phyloP scores from a whole-genome alignment of 2,888 invertebrate species.

The Tiphia femorata region DNA sequence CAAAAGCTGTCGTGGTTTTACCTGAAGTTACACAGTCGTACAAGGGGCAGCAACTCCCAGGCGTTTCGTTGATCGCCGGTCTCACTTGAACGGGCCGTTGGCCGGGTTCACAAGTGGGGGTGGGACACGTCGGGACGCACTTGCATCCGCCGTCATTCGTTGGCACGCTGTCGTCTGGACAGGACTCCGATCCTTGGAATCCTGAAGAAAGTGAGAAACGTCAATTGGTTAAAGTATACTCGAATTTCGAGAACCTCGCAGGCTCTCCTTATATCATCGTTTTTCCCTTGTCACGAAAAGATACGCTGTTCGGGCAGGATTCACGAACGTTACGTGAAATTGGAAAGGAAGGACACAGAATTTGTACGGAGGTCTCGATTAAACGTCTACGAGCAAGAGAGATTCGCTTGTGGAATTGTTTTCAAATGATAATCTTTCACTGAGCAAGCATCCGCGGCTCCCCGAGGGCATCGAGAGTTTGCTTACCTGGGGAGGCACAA shows the following conservation, averaged over 20 bases:
- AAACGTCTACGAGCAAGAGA: no score
- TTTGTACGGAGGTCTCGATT: no score
- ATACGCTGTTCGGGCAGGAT: no score
- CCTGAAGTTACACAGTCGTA: slow-evolving; percentile 61
- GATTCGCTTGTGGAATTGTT: no score
- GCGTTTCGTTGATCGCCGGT: slow-evolving; percentile 48
- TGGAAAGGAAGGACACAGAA: no score
- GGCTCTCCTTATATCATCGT: not conserved
- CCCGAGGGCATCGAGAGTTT: slow-evolving; percentile 8
- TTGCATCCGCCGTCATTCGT: slow-evolving; percentile 58
- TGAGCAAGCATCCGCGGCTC: slow-evolving; percentile 11
- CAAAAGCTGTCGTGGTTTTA: slow-evolving; percentile 33
- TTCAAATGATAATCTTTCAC: slow-evolving; percentile 11
- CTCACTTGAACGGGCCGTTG: slow-evolving; percentile 56
- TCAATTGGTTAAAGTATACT: not conserved
- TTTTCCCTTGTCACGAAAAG: no score
- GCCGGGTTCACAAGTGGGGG: slow-evolving; percentile 51
- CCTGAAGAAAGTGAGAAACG: not conserved
- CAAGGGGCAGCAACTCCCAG: slow-evolving; percentile 62
- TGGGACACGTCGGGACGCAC: slow-evolving; percentile 59
- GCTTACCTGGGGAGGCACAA: slow-evolving; percentile 49
- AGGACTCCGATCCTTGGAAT: slow-evolving; percentile 26
- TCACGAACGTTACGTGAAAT: no score
- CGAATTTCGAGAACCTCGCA: not conserved
- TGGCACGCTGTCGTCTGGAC: slow-evolving; percentile 59